Evolutionary conservation across 2,888 invertebrate genomes (phyloP).

Genomic region (Rhaphigaster nebulosa): DNA sequence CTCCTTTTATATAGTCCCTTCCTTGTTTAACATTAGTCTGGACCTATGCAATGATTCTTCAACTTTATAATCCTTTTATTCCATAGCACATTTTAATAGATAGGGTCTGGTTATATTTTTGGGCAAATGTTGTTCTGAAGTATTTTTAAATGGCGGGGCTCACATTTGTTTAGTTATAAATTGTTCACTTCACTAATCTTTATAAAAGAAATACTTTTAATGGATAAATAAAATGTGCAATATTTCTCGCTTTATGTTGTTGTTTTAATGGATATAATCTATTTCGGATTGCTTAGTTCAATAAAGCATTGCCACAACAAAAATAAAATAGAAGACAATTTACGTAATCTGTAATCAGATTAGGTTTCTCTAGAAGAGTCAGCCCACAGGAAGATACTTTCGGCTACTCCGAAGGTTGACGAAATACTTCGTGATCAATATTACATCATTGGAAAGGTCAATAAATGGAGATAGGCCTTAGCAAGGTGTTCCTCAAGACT

Average conservation of each 20-base stretch:
- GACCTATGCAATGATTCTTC: no score
- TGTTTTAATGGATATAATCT: background rate
- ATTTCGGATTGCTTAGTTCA: background rate
- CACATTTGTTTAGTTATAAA: background rate
- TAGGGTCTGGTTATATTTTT: no score
- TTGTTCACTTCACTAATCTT: background rate
- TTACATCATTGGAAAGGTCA: slow-evolving; percentile 44
- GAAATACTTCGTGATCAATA: slow-evolving; percentile 42
- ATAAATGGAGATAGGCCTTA: slow-evolving; percentile 24
- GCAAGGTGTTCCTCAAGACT: slow-evolving; percentile 13
- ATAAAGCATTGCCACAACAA: background rate
- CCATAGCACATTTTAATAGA: no score
- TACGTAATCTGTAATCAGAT: slow-evolving; percentile 21
- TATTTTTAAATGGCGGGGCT: no score
- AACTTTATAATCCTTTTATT: no score
- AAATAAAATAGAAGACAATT: background rate
- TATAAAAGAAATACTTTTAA: background rate
- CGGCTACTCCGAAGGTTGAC: slow-evolving; percentile 36
- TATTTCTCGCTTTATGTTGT: background rate
- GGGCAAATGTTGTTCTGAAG: no score
- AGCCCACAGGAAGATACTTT: slow-evolving; percentile 18
- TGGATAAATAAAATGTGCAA: no score
- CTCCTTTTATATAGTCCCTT: no score
- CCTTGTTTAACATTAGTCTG: no score
- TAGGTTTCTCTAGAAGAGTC: background rate